Percentiles rank a stretch among this genome's conserved stretches.
Evolutionary conservation across 1,140 invertebrate genomes (phyloP).

Genomic region (Diachasmimorpha longicaudata): DNA sequence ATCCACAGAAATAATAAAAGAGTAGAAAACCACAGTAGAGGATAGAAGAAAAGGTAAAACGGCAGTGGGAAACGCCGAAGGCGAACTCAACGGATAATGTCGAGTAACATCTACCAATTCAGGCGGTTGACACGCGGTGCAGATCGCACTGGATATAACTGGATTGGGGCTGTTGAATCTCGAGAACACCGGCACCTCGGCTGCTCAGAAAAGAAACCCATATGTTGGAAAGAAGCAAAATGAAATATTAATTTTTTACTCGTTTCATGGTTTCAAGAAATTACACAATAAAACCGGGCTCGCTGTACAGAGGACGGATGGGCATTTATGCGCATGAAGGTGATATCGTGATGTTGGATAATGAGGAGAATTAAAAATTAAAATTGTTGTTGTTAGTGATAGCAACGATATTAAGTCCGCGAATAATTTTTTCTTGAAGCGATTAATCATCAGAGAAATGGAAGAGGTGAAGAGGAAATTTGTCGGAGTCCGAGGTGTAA

Average conservation of each 20-base stretch:
- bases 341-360: neutral
- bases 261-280: neutral
- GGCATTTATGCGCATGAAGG: neutral
- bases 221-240: neutral
- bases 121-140: conserved; percentile 36
- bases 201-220: neutral
- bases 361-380: neutral
- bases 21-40: neutral
- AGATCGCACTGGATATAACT: conserved; percentile 56
- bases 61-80: neutral
- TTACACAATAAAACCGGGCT: neutral
- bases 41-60: neutral
- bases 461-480: no score
- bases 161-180: conserved; percentile 53
- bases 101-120: conserved; percentile 26
- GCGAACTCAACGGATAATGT: neutral
- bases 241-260: neutral
- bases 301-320: neutral
- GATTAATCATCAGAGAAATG: no score
- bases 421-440: no score
- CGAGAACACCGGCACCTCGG: conserved; percentile 35
- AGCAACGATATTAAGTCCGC: no score
- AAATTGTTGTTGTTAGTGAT: no score
- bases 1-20: neutral
- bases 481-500: no score